Percentiles rank a stretch among this genome's conserved stretches.
Evolutionary conservation across 2,888 invertebrate species (phyloP).

Genomic region (Polyploca ridens): DNA sequence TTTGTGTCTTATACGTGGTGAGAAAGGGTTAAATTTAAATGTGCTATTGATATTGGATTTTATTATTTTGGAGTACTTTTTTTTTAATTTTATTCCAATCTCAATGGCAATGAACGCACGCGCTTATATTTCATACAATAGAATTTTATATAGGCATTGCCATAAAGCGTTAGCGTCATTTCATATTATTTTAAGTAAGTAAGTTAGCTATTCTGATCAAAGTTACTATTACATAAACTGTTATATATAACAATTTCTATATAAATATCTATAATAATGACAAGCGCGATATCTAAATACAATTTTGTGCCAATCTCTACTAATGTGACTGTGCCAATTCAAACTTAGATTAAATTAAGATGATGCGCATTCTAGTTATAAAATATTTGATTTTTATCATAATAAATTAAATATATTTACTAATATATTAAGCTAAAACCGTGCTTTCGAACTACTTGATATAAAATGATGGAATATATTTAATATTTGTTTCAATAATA

Average conservation of each 20-base stretch:
- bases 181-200: too few relatives aligned
- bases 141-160: background rate
- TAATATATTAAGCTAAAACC: constrained; percentile 43
- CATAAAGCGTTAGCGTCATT: background rate
- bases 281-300: constrained; percentile 29
- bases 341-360: constrained; percentile 11
- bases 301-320: constrained; percentile 34
- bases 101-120: background rate
- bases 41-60: background rate
- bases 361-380: constrained; percentile 15
- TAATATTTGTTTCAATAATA: constrained; percentile 21
- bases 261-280: constrained; percentile 10
- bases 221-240: background rate
- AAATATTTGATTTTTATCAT: constrained; percentile 24
- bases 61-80: too few relatives aligned
- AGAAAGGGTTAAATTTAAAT: background rate
- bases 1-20: background rate
- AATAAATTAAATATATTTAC: constrained; percentile 33
- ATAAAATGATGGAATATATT: constrained; percentile 15
- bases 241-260: constrained; percentile 15
- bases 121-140: constrained; percentile 1
- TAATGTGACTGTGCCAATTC: constrained; percentile 15
- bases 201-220: too few relatives aligned
- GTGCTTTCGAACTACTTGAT: constrained; percentile 48
- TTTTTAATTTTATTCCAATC: background rate